These are phyloP conservation scores for Hemiprocne comata DNA, from an alignment of 2,113 vertebrate species.

Conservation along the genomic window DNA sequence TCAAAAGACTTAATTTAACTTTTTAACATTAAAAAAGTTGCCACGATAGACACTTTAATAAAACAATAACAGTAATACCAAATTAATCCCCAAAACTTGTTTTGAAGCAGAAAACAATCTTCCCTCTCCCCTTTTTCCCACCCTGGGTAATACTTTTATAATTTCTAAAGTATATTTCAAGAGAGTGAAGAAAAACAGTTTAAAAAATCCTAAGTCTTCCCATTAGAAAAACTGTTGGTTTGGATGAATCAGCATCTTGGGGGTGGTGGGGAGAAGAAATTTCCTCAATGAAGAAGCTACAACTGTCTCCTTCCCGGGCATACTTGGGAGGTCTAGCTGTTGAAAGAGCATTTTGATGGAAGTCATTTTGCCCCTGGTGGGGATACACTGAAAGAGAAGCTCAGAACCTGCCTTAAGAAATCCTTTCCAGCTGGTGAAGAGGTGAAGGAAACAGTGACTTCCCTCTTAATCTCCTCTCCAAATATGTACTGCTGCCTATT, in stretches of 20 bases:
- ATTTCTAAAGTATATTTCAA: neutral
- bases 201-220: neutral
- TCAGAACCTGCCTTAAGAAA: neutral
- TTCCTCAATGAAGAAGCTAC: neutral
- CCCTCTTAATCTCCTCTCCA: neutral
- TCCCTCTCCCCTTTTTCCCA: accelerated
- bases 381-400: neutral
- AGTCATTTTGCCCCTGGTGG: neutral
- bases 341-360: neutral
- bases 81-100: neutral
- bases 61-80: neutral
- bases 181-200: neutral
- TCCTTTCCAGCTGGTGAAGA: neutral
- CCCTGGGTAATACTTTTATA: neutral
- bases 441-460: neutral
- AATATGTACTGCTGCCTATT: neutral
- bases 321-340: neutral
- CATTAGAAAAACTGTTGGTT: neutral
- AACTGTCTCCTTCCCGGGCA: neutral
- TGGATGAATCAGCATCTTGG: neutral
- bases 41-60: neutral
- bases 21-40: neutral
- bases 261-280: neutral
- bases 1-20: neutral
- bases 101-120: neutral